Base-by-base conservation (phyloP, 2,797 vertebrate genomes). In the Gambusia yucatana region DNA sequence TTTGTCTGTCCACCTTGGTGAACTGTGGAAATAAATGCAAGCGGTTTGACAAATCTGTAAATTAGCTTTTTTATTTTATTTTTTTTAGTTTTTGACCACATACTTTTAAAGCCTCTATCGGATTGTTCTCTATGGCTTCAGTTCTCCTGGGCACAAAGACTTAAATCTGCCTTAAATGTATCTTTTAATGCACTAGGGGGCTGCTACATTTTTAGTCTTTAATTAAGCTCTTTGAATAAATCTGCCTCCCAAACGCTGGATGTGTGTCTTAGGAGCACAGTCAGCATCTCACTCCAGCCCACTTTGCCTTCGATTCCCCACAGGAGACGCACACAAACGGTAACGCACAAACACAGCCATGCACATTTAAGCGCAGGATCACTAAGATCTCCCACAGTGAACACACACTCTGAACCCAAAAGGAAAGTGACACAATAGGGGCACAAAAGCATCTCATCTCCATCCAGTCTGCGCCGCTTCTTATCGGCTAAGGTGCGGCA, bases 361-460 rank as follows among this genome's bases (percentile, higher is more conserved):
- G 44, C 65, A 61, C 63, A 74, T 57, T 43, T 63, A 61, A 28
- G 17, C 36, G 8, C 41, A 73, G 73, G 80, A 84, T 80, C 76
- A 36, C 82, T 50, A 75, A 47, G 72, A 83, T 84, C 74, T 52
- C 82, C 67, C 77, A 39, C 83, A 76, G 73, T 55, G 83, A 92
- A 93, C 90, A 86, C 86, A 61, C 76, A 50, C 77, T 70, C 77
- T 39, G 73, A 79, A 83, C 78, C 91, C 86, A 80, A 92, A 92
- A 86, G 88, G 79, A 91, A 92, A 87, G 88, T 89, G 92, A 94
- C 92, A 93, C 91, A 94, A 93, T 89, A 89, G 84, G 93, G 90
- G 86, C 93, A 93, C 77, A 79, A 81, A 88, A 80, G 83, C 78
- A 84, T 88, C 84, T 85, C 89, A 83, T 89, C 82, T 80, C 80